These are phyloP conservation scores for Netelia inedita DNA, from an alignment of 2,888 invertebrate genomes.

Conservation along the genomic window DNA sequence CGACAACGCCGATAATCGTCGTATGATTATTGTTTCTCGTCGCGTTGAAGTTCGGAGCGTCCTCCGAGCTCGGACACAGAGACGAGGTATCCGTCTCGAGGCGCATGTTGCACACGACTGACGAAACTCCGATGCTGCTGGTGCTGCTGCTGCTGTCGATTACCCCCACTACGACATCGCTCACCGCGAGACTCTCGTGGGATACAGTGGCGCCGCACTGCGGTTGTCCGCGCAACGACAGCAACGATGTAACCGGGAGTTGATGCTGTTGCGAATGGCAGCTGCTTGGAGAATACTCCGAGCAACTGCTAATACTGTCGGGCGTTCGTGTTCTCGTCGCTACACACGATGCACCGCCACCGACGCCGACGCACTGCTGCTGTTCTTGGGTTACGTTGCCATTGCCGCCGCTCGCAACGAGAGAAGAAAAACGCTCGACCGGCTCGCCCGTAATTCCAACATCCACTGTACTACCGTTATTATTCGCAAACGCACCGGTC, in stretches of 20 bases:
- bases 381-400: slow-evolving; percentile 30
- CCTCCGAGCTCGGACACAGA: slow-evolving; percentile 79
- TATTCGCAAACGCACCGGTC: slow-evolving; percentile 68
- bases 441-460: slow-evolving; percentile 18
- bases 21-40: slow-evolving; percentile 56
- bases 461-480: slow-evolving; percentile 44
- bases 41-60: slow-evolving; percentile 74
- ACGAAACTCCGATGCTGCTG: slow-evolving; percentile 77
- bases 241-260: slow-evolving; percentile 47
- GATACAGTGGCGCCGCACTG: slow-evolving; percentile 70
- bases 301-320: slow-evolving; percentile 56
- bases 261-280: slow-evolving; percentile 66
- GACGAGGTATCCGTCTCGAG: slow-evolving; percentile 80
- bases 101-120: slow-evolving; percentile 84
- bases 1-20: slow-evolving; percentile 19
- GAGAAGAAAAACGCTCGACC: slow-evolving; percentile 46
- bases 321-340: slow-evolving; percentile 42
- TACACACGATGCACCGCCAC: slow-evolving; percentile 47
- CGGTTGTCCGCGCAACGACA: slow-evolving; percentile 47
- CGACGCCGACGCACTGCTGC: slow-evolving; percentile 44
- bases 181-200: slow-evolving; percentile 75
- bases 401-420: slow-evolving; percentile 4
- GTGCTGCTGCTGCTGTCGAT: slow-evolving; percentile 74
- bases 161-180: slow-evolving; percentile 52
- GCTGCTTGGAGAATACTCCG: slow-evolving; percentile 52